These are phyloP conservation scores for Caradrina kadenii DNA, from an alignment of 2,888 invertebrate species.

Conservation along the genomic window DNA sequence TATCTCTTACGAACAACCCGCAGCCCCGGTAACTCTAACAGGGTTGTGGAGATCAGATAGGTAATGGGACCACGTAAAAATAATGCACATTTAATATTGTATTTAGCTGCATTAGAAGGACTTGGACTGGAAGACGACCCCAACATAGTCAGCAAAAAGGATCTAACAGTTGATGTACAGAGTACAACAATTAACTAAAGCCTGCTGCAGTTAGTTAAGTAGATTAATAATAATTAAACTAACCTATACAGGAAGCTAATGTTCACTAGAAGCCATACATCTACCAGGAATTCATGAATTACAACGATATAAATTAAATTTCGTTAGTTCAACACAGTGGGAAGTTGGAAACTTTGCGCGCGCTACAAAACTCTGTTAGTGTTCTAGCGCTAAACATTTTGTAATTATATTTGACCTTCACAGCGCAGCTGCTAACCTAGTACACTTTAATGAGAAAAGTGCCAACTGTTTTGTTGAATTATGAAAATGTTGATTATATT, in stretches of 20 bases:
- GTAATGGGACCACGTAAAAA: no score
- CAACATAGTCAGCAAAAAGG: no score
- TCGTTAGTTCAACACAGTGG: constrained; percentile 42
- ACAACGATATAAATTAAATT: constrained; percentile 59
- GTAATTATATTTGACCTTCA: constrained; percentile 61
- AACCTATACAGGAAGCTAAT: not conserved
- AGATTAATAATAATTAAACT: not conserved
- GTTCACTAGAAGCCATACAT: not conserved
- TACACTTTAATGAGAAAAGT: constrained; percentile 29
- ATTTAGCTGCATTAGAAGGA: no score
- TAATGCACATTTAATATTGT: no score
- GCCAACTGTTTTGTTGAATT: constrained; percentile 20
- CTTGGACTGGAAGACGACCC: no score
- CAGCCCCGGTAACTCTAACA: no score
- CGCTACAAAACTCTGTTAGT: constrained; percentile 56
- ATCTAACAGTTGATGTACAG: no score
- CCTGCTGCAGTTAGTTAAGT: not conserved
- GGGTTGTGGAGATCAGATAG: no score
- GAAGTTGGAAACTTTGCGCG: constrained; percentile 55
- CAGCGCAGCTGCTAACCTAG: constrained; percentile 29
- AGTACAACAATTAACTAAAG: not conserved
- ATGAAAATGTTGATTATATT: constrained; percentile 5
- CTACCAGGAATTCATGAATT: constrained; percentile 56
- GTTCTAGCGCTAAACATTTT: constrained; percentile 50
- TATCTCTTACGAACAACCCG: no score